Base-by-base conservation (phyloP, 2,113 vertebrate genomes). In the Excalfactoria chinensis region DNA sequence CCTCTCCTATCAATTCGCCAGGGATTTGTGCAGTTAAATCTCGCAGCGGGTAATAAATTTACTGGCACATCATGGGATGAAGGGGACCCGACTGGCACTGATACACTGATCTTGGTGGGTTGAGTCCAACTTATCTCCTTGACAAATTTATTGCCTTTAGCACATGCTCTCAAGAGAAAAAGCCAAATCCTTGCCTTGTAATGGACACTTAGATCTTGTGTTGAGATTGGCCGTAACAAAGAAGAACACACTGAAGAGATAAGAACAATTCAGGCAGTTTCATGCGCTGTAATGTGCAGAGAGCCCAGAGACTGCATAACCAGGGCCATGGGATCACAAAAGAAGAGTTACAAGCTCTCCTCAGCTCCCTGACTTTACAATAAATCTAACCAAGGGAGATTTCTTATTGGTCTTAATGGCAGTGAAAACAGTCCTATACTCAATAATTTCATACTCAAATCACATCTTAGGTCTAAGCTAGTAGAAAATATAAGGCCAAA, bases 11-110 rank as follows among this genome's bases (percentile, higher is more conserved):
- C 87, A 75, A 4, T 93, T 89, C 93, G 1, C 85, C 0, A 3
- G 60, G 82, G 72, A 89, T 91, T 83, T 64, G 40, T 3, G 11
- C 37, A 32, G 43, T 35, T 66, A 78, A 58, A 69, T 34, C 69
- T 83, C 75, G 80, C 68, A 87, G 83, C 3, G 0, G 40, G 68
- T n/a, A 63, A 95, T 85, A 93, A 89, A 95, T 93, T 77, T 85
- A 80, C 37, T 53, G 44, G 62, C 13, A 8, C 2, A 7, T 21
- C 2, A 3, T 26, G 44, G 89, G 66, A 88, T 37, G 53, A 84
- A 84, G 80, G 32, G 37, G n/a, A 66, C 28, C 13, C 0, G 4
- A 67, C 21, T 17, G 46, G 53, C 26, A 11, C 3, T 10, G 66
- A 23, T 58, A 12, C 18, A 2, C 40, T 19, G 4, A 46, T 44